Conservation (phyloP, 1,140 invertebrate species). For the Drosophila sechellia region DNA sequence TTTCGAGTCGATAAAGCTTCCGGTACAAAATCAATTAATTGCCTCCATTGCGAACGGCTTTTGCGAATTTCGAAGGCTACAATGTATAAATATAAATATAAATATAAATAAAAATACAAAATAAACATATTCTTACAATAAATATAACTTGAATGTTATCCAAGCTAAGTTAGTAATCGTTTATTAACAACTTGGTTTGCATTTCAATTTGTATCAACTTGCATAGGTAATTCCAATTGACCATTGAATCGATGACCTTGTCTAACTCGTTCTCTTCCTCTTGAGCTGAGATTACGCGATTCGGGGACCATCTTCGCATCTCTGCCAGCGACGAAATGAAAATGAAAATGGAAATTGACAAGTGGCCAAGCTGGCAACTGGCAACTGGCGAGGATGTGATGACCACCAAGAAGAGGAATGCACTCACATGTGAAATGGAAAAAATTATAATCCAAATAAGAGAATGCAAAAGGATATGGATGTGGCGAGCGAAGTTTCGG, state of each 20-base stretch:
- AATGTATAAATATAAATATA: not conserved
- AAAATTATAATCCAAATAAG: slow-evolving; percentile 83
- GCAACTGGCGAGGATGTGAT: not conserved
- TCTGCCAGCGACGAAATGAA: slow-evolving; percentile 44
- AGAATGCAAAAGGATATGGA: slow-evolving; percentile 63
- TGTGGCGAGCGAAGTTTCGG: slow-evolving; percentile 7
- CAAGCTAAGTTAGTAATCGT: no score
- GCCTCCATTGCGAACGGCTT: not conserved
- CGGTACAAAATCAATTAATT: slow-evolving; percentile 4
- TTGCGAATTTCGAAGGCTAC: not conserved
- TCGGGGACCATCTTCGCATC: not conserved
- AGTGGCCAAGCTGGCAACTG: slow-evolving; percentile 40
- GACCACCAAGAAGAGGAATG: slow-evolving; percentile 59
- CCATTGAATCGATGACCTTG: slow-evolving; percentile 29
- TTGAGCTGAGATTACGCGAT: slow-evolving; percentile 25
- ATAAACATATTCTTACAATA: no score
- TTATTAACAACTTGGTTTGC: not conserved
- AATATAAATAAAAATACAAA: no score
- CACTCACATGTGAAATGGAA: slow-evolving; percentile 83
- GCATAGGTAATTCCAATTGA: not conserved
- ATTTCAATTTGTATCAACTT: slow-evolving; percentile 14
- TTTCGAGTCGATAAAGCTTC: slow-evolving; percentile 3
- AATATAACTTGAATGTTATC: no score
- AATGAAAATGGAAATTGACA: slow-evolving; percentile 76
- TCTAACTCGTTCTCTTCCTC: not conserved